Evolutionary conservation across 2,797 vertebrate species (phyloP).

Genomic region (Gymnothorax javanicus): DNA sequence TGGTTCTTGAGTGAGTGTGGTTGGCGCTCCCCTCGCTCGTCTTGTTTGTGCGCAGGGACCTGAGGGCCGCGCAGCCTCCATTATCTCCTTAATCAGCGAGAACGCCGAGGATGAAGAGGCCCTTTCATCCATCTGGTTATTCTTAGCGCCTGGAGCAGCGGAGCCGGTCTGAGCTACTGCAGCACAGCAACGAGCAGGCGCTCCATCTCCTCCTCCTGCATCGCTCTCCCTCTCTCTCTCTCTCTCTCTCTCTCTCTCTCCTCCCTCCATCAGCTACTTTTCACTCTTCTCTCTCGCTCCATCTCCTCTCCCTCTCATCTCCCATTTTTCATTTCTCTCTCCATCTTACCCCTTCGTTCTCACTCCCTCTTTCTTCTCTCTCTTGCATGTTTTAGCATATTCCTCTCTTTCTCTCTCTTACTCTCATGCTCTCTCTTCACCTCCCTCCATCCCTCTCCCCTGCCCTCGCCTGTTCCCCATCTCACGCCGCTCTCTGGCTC

Average conservation of each 20-base stretch:
- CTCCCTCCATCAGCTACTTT: not conserved
- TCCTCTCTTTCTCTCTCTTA: not conserved
- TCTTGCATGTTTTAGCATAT: not conserved
- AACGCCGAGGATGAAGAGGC: slow-evolving; percentile 10
- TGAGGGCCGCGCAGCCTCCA: not conserved
- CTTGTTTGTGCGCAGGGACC: slow-evolving; percentile 1
- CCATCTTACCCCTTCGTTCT: not conserved
- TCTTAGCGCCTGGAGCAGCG: slow-evolving; percentile 10
- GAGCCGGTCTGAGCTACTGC: not conserved
- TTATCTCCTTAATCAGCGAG: slow-evolving; percentile 30
- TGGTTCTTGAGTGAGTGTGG: slow-evolving; percentile 20
- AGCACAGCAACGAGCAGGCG: not conserved
- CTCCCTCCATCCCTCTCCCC: not conserved
- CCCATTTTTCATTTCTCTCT: not conserved
- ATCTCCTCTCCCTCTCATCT: not conserved
- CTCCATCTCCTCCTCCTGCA: not conserved
- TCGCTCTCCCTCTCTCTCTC: not conserved
- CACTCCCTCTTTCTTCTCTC: not conserved
- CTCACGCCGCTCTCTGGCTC: not conserved
- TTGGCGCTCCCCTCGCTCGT: not conserved
- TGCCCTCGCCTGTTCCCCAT: not conserved
- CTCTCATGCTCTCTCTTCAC: not conserved
- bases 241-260: not conserved
- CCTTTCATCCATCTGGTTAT: slow-evolving; percentile 25
- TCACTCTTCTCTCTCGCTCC: not conserved